A percentile compares a stretch with the other conserved stretches of the same genome.
Conservation (phyloP, 2,888 invertebrate genomes). For the Dusona sp. region DNA sequence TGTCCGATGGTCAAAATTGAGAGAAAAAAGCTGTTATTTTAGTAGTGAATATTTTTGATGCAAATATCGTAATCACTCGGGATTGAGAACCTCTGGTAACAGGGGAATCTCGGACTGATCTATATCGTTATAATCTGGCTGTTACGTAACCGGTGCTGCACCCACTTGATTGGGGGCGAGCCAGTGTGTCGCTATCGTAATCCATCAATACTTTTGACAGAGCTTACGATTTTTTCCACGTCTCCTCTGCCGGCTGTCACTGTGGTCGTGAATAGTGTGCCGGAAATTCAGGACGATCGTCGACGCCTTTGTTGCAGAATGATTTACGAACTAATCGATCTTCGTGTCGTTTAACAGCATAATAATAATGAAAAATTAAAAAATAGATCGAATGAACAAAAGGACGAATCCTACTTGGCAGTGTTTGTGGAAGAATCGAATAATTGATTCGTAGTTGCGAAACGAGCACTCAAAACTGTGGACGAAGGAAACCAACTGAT, state of each 20-base stretch:
- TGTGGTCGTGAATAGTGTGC: background rate
- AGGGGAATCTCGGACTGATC: conserved; percentile 56
- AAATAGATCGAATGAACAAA: background rate
- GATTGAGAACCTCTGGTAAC: conserved; percentile 45
- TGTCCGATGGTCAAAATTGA: background rate
- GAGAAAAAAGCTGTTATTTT: background rate
- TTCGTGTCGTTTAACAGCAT: background rate
- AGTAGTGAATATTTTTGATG: background rate
- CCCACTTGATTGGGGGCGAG: conserved; percentile 65
- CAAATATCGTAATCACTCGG: background rate
- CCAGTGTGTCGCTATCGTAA: conserved; percentile 50
- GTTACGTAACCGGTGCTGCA: conserved; percentile 70
- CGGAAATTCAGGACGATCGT: conserved; percentile 43
- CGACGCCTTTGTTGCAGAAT: conserved; percentile 31
- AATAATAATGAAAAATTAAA: background rate
- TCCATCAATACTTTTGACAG: conserved; percentile 65
- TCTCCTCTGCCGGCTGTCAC: background rate
- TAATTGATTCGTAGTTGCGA: background rate
- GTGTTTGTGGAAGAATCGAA: background rate
- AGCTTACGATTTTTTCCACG: conserved; percentile 37
- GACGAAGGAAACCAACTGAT: background rate
- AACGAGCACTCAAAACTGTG: background rate
- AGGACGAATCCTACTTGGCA: background rate
- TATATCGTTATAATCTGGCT: conserved; percentile 27
- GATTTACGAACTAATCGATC: conserved; percentile 32